Percentiles rank a stretch among this genome's conserved stretches.
phyloP scores from a whole-genome alignment of 2,888 invertebrate genomes.

The Anorthoa munda region DNA sequence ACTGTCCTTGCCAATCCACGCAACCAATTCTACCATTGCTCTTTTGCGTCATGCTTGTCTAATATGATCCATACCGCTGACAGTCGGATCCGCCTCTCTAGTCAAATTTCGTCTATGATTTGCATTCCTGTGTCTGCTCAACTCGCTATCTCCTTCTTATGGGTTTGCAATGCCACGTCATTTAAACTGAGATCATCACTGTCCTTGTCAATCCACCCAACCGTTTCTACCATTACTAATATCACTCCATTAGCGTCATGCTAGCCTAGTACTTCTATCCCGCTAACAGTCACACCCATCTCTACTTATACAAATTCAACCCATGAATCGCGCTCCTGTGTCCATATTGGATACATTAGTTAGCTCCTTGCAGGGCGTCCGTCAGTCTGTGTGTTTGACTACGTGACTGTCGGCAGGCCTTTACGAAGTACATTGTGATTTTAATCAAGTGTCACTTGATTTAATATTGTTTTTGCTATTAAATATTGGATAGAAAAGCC shows the following conservation, averaged over 20 bases:
- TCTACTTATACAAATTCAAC: conserved; percentile 57
- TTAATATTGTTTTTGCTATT: conserved; percentile 42
- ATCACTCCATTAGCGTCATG: background rate
- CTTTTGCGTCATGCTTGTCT: background rate
- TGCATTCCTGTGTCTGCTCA: background rate
- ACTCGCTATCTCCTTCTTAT: background rate
- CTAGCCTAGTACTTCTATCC: background rate
- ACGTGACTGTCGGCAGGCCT: conserved; percentile 73
- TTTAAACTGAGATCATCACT: background rate
- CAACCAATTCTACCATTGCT: background rate
- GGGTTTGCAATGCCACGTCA: background rate
- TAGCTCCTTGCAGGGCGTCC: conserved; percentile 72
- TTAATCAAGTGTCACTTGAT: conserved; percentile 35
- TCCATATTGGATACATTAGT: conserved; percentile 66
- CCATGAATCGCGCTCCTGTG: conserved; percentile 52
- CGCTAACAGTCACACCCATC: conserved; percentile 48
- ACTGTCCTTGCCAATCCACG: background rate
- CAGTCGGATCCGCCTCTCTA: background rate
- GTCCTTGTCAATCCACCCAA: background rate
- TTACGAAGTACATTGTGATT: conserved; percentile 52
- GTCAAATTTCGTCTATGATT: background rate
- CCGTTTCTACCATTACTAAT: too few relatives aligned
- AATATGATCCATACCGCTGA: background rate
- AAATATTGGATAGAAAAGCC: conserved; percentile 1
- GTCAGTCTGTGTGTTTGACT: conserved; percentile 73